Evolutionary conservation across 2,113 vertebrate genomes (phyloP).

Genomic region (Cheirogaleus medius): DNA sequence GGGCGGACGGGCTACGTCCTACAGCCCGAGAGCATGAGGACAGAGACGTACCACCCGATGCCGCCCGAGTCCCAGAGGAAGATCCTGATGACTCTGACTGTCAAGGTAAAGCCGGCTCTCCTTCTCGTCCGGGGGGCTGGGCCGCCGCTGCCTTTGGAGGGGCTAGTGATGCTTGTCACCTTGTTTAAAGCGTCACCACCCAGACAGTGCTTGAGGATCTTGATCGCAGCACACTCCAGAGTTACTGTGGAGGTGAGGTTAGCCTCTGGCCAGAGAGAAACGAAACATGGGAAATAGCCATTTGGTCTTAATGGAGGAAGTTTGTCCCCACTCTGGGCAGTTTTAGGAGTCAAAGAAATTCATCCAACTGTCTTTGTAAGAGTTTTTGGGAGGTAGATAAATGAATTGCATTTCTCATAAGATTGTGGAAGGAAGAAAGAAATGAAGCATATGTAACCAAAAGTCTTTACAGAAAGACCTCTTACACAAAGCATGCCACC

Average conservation of each 20-base stretch:
- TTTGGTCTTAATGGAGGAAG: neutral
- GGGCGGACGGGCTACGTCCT: conserved; percentile 93
- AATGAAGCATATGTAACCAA: neutral
- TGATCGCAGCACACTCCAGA: fast-evolving
- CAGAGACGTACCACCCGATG: conserved; percentile 90
- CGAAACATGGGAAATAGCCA: neutral
- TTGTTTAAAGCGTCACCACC: neutral
- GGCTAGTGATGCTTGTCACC: fast-evolving
- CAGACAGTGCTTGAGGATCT: neutral
- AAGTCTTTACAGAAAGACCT: neutral
- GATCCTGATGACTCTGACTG: conserved; percentile 87
- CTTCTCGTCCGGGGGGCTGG: neutral
- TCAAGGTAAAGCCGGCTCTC: conserved; percentile 82
- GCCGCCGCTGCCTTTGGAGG: neutral
- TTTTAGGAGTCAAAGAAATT: neutral
- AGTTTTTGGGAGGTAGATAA: neutral
- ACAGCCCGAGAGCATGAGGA: conserved; percentile 95
- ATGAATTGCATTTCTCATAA: neutral
- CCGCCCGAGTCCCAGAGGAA: conserved; percentile 85
- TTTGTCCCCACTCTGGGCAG: neutral
- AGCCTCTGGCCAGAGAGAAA: neutral
- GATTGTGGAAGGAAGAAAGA: neutral
- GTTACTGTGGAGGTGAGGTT: neutral
- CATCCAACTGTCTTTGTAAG: neutral
- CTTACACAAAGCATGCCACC: neutral